Evolutionary conservation across 2,113 vertebrate genomes (phyloP).

Genomic region (Tupaia tana): DNA sequence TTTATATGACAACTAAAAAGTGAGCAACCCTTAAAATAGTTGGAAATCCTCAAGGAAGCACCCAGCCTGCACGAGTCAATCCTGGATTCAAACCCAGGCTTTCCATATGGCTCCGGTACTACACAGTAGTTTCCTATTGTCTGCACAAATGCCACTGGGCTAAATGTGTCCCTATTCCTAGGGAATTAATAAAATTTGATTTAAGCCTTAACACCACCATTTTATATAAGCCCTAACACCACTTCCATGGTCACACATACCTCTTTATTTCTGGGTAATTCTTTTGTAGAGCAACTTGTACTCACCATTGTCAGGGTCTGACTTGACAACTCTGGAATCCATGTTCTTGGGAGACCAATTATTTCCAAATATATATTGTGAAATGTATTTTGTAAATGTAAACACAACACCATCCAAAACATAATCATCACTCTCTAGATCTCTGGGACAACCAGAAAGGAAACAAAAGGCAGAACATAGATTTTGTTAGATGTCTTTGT

Average conservation of each 20-base stretch:
- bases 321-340: background rate
- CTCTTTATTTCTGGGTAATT: background rate
- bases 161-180: too few relatives aligned
- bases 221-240: too few relatives aligned
- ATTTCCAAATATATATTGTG: background rate
- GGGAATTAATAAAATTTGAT: too few relatives aligned
- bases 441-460: background rate
- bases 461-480: background rate
- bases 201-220: too few relatives aligned
- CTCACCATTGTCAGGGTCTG: background rate
- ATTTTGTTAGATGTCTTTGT: background rate
- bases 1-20: background rate
- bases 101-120: too few relatives aligned
- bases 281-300: background rate
- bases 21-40: background rate
- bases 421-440: background rate
- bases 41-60: background rate
- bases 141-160: too few relatives aligned
- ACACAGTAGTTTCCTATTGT: too few relatives aligned
- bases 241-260: too few relatives aligned
- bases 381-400: background rate
- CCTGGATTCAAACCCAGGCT: too few relatives aligned
- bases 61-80: too few relatives aligned
- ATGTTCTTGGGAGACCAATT: background rate
- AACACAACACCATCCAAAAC: background rate